A percentile compares a stretch with the other conserved stretches of the same genome.
Evolutionary conservation across 2,888 invertebrate species (phyloP).

Genomic region (Nomada fabriciana): DNA sequence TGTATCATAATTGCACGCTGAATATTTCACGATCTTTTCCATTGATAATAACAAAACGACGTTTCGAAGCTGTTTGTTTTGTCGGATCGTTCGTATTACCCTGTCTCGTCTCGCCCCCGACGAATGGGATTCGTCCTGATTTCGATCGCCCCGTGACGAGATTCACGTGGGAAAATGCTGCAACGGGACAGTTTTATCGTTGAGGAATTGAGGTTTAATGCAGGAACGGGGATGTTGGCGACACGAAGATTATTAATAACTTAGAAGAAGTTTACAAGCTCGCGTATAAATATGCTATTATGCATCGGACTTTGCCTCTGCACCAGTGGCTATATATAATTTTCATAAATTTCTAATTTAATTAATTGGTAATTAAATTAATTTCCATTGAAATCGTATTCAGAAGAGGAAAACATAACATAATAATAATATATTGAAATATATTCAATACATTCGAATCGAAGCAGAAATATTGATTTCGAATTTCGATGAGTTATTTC

Average conservation of each 20-base stretch:
- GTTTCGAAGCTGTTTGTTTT: conserved; percentile 13
- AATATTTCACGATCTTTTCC: conserved; percentile 52
- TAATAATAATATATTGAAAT: too few species aligned
- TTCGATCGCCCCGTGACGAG: conserved; percentile 19
- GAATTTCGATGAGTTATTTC: not conserved
- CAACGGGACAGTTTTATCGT: conserved; percentile 40
- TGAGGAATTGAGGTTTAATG: conserved; percentile 29
- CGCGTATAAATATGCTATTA: not conserved
- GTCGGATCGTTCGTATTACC: conserved; percentile 19
- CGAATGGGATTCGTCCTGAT: conserved; percentile 17
- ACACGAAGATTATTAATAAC: conserved; percentile 29
- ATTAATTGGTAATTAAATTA: not conserved
- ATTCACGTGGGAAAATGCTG: conserved; percentile 40
- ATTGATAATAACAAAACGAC: conserved; percentile 34
- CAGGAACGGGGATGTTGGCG: not conserved
- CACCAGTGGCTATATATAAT: not conserved
- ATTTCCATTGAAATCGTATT: too few species aligned
- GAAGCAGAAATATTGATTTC: too few species aligned
- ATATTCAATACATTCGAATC: too few species aligned
- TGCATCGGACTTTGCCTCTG: not conserved
- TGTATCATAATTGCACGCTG: conserved; percentile 52
- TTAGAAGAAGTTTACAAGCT: conserved; percentile 35
- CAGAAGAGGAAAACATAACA: too few species aligned
- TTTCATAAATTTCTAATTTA: too few species aligned
- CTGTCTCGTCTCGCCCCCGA: not conserved